Evolutionary conservation across 2,888 invertebrate species (phyloP).

Genomic region (Syrphus vitripennis): DNA sequence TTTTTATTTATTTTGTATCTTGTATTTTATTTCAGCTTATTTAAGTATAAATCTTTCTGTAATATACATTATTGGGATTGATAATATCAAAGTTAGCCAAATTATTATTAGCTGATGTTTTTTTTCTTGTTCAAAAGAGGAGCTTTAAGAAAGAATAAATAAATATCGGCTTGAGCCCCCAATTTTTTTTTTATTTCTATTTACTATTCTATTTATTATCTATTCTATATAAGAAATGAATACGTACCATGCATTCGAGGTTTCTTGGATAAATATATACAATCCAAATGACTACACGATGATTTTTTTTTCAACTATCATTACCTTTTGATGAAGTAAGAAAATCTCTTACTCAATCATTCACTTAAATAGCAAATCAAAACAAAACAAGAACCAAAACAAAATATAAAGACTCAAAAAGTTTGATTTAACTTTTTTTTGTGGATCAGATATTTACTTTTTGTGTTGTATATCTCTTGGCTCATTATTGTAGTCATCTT

Average conservation of each 20-base stretch:
- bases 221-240: too few species aligned
- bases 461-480: slow-evolving; percentile 23
- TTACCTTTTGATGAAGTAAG: slow-evolving; percentile 42
- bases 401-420: too few species aligned
- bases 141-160: background rate
- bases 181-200: background rate
- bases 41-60: background rate
- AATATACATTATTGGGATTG: background rate
- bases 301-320: background rate
- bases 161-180: background rate
- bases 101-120: background rate
- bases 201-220: background rate
- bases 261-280: slow-evolving; percentile 2
- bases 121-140: too few species aligned
- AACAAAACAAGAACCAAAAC: background rate
- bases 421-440: slow-evolving; percentile 19
- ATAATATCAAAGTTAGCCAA: background rate
- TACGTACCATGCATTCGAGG: too few species aligned
- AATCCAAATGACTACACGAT: background rate
- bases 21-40: background rate
- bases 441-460: slow-evolving; percentile 53
- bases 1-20: slow-evolving; percentile 8
- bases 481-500: slow-evolving; percentile 39
- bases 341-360: slow-evolving; percentile 13
- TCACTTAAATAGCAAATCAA: slow-evolving; percentile 18